phyloP scores from a whole-genome alignment of 2,797 vertebrate genomes.

The Hydrophis major region DNA sequence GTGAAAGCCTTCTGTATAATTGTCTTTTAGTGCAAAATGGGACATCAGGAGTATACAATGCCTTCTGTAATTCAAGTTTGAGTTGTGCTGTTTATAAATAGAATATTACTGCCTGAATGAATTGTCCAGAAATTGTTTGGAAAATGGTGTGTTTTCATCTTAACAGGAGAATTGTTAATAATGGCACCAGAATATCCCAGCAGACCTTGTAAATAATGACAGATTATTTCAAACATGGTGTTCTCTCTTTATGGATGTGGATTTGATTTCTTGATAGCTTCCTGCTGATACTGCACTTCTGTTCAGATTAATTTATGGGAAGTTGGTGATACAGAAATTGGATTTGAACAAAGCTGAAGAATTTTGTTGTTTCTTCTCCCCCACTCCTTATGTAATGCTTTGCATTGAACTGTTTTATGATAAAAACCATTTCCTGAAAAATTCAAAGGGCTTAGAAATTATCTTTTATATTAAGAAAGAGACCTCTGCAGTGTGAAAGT shows the following conservation, averaged over 20 bases:
- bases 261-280: neutral
- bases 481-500: neutral
- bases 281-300: neutral
- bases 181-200: neutral
- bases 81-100: neutral
- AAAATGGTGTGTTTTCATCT: neutral
- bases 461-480: neutral
- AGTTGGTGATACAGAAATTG: neutral
- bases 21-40: fast-evolving
- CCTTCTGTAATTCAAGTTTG: fast-evolving
- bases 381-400: neutral
- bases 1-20: conserved; percentile 22
- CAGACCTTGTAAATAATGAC: neutral
- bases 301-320: neutral
- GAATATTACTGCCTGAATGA: neutral
- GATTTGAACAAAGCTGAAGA: neutral
- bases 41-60: neutral
- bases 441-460: neutral
- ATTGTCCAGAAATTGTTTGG: neutral
- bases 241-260: neutral
- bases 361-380: neutral
- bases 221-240: neutral
- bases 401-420: neutral
- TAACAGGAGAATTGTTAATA: neutral
- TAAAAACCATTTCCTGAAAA: neutral